Evolutionary conservation across 1,140 invertebrate species (phyloP).

Genomic region (Drosophila bifasciata): DNA sequence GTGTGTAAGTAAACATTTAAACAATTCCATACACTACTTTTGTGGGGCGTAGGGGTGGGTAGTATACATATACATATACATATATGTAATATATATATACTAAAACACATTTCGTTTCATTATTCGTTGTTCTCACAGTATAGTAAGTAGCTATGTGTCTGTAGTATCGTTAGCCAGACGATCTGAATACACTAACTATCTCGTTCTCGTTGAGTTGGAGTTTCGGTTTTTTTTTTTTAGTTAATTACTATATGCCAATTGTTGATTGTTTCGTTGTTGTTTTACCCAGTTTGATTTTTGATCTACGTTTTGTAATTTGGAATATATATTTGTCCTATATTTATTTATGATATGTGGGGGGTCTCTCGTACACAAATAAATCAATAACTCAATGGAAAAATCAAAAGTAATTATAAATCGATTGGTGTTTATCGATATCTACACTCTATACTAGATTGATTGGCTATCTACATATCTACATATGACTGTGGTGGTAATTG

Average conservation of each 20-base stretch:
- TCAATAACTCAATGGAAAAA: constrained; percentile 34
- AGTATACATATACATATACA: constrained; percentile 62
- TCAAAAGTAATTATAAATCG: constrained; percentile 29
- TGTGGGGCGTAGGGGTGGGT: neutral
- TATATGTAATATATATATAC: constrained; percentile 67
- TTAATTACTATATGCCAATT: constrained; percentile 56
- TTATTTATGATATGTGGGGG: constrained; percentile 62
- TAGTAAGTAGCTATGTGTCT: constrained; percentile 8
- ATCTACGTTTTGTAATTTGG: constrained; percentile 34
- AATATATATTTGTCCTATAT: constrained; percentile 67
- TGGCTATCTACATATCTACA: constrained; percentile 6
- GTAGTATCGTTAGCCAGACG: no score
- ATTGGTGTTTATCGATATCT: constrained; percentile 24
- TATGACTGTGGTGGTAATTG: neutral
- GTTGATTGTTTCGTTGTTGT: constrained; percentile 4
- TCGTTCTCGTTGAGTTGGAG: constrained; percentile 12
- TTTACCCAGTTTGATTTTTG: constrained; percentile 50
- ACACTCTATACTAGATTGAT: neutral
- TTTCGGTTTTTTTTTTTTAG: constrained; percentile 10
- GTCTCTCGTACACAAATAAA: constrained; percentile 40
- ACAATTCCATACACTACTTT: constrained; percentile 77
- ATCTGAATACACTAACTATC: constrained; percentile 15
- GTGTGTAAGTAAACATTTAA: constrained; percentile 78
- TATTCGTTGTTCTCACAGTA: constrained; percentile 19
- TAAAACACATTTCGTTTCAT: constrained; percentile 35